These are phyloP conservation scores for Pemphredon lugubris DNA, from an alignment of 2,888 invertebrate species.

Conservation along the genomic window DNA sequence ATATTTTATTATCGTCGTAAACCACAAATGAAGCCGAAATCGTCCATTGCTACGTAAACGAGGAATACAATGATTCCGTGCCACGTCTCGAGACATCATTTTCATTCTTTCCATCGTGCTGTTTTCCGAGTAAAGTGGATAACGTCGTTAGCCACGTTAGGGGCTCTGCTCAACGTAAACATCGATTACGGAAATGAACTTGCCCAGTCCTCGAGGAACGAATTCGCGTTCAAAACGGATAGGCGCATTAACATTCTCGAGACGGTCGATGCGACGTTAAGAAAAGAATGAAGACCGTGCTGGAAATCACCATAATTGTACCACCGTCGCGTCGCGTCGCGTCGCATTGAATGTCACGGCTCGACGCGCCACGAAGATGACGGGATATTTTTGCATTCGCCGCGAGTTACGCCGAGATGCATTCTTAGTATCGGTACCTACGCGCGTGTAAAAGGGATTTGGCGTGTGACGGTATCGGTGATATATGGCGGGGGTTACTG, in stretches of 20 bases:
- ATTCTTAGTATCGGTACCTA: slow-evolving; percentile 27
- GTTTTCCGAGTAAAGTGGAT: neutral
- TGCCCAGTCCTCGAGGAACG: slow-evolving; percentile 32
- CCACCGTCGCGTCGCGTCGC: slow-evolving; percentile 24
- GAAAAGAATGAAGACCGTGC: slow-evolving; percentile 34
- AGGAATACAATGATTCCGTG: too few species aligned
- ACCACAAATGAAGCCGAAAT: too few species aligned
- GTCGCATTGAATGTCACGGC: slow-evolving; percentile 17
- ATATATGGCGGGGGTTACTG: neutral
- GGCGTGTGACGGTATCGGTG: neutral
- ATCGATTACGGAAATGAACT: slow-evolving; percentile 61
- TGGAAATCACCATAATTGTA: slow-evolving; percentile 53
- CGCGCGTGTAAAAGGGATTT: slow-evolving; percentile 5
- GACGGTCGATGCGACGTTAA: slow-evolving; percentile 6
- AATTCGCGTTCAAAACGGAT: slow-evolving; percentile 10
- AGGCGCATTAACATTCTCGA: slow-evolving; percentile 51
- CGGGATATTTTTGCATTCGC: slow-evolving; percentile 10
- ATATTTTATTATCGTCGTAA: too few species aligned
- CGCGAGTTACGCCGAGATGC: slow-evolving; percentile 15
- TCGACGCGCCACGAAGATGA: slow-evolving; percentile 14
- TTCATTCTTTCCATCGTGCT: too few species aligned
- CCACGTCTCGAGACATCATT: neutral
- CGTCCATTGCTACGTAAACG: too few species aligned
- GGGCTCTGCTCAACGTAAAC: slow-evolving; percentile 1
- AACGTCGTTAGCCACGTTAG: neutral